phyloP scores from a whole-genome alignment of 2,113 vertebrate species.

The Rhinogobius similis region DNA sequence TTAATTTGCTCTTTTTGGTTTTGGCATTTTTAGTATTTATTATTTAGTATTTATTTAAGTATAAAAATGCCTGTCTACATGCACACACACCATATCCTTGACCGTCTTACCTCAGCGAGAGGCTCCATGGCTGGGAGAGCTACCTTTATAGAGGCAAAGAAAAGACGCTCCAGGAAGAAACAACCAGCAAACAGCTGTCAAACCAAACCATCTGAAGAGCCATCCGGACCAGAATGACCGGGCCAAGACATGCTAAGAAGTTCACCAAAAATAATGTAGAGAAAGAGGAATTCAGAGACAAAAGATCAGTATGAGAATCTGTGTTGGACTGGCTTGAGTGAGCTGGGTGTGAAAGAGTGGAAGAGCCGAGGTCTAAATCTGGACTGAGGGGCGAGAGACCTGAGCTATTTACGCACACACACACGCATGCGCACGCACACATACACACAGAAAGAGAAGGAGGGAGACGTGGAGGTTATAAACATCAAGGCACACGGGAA shows the following conservation, averaged over 20 bases:
- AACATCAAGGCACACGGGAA: background rate
- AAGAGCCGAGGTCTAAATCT: constrained; percentile 65
- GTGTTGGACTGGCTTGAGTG: background rate
- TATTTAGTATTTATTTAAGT: too few species aligned
- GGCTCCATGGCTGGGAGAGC: constrained; percentile 54
- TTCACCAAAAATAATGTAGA: background rate
- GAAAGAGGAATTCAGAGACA: background rate
- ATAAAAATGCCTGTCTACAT: background rate
- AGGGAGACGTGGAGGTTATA: background rate
- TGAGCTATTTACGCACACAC: constrained; percentile 44
- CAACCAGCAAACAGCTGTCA: background rate
- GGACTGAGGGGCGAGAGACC: constrained; percentile 54
- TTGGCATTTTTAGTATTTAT: too few species aligned
- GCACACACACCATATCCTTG: background rate
- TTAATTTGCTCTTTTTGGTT: too few species aligned
- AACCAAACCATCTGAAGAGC: background rate
- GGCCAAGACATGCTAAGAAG: background rate
- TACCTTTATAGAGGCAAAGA: constrained; percentile 23
- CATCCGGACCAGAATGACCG: background rate
- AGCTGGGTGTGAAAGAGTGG: constrained; percentile 46
- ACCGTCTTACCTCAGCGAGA: constrained; percentile 53
- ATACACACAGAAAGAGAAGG: background rate
- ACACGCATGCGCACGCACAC: constrained; percentile 1
- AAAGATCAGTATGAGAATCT: background rate
- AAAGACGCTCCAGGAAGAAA: background rate